Conservation (phyloP, 2,797 vertebrate species). For the Parauchenoglanis ngamensis region DNA sequence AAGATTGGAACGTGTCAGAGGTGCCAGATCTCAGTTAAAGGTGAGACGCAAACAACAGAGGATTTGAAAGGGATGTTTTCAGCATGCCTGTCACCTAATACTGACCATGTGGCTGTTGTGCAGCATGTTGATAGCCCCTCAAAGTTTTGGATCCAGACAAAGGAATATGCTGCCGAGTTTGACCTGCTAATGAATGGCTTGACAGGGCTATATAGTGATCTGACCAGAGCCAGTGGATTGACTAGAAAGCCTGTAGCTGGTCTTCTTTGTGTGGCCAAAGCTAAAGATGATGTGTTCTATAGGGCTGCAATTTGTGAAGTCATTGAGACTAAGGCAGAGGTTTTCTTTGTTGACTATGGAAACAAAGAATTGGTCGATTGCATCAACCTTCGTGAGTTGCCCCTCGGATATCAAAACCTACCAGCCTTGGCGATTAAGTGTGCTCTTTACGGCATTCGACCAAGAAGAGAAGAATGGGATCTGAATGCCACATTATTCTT, state of each 20-base stretch:
- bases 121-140: conserved; percentile 79
- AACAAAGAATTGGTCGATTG: conserved; percentile 74
- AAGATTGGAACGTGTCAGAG: conserved; percentile 27
- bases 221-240: conserved; percentile 61
- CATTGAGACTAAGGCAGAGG: conserved; percentile 64
- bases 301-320: conserved; percentile 78
- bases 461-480: conserved; percentile 79
- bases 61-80: conserved; percentile 48
- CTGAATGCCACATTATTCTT: conserved; percentile 78
- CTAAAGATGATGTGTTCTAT: conserved; percentile 80
- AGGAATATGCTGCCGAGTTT: conserved; percentile 72
- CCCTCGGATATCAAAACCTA: conserved; percentile 75
- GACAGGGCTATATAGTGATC: conserved; percentile 75
- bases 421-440: conserved; percentile 84
- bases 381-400: conserved; percentile 74
- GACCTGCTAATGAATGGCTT: conserved; percentile 76
- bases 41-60: conserved; percentile 24
- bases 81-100: conserved; percentile 64
- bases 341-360: conserved; percentile 86
- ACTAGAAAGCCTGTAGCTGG: conserved; percentile 72
- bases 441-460: conserved; percentile 74
- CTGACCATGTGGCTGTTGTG: conserved; percentile 73
- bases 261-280: conserved; percentile 82
- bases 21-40: conserved; percentile 35
- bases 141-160: conserved; percentile 87